Evolutionary conservation across 2,113 vertebrate genomes (phyloP).

Genomic region (Pyrgilauda ruficollis): DNA sequence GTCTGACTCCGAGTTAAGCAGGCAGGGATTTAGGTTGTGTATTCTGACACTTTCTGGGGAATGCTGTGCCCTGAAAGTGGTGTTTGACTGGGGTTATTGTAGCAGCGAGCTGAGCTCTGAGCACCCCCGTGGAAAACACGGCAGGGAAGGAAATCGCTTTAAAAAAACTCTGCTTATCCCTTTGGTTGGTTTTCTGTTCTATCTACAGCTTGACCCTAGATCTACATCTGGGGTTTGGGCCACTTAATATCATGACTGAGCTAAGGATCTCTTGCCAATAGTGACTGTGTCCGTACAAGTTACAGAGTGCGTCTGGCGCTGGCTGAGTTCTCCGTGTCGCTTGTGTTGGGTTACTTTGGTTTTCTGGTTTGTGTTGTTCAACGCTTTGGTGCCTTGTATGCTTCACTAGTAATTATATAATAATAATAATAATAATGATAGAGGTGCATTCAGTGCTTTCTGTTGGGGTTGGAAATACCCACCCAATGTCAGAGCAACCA

Average conservation of each 20-base stretch:
- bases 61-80: not conserved
- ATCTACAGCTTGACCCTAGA: not conserved
- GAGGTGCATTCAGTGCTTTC: not conserved
- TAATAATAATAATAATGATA: constrained; percentile 11
- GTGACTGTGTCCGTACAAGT: not conserved
- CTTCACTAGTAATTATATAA: constrained; percentile 6
- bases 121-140: not conserved
- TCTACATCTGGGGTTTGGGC: not conserved
- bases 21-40: not conserved
- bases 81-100: not conserved
- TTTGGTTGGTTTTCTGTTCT: not conserved
- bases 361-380: not conserved
- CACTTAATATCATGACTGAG: not conserved
- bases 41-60: not conserved
- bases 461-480: not conserved
- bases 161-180: not conserved
- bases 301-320: not conserved
- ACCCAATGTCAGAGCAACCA: constrained; percentile 52
- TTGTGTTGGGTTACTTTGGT: not conserved
- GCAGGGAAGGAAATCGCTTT: not conserved
- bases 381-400: not conserved
- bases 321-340: not conserved
- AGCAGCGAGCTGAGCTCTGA: not conserved
- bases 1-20: not conserved
- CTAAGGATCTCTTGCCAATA: not conserved